These are phyloP conservation scores for Zaprionus ghesquierei DNA, from an alignment of 1,140 invertebrate genomes.

Conservation along the genomic window DNA sequence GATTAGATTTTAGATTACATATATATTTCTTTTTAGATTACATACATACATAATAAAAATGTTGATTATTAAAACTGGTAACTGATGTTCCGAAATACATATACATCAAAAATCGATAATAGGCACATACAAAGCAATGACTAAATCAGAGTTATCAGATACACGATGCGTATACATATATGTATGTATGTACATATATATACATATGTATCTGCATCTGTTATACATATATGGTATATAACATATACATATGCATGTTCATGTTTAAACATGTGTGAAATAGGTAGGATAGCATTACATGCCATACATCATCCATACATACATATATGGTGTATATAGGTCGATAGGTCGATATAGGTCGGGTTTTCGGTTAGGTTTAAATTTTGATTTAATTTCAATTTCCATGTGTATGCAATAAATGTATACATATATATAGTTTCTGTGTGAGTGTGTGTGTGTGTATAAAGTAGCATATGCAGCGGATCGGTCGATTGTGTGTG, in stretches of 20 bases:
- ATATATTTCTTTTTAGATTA: conserved; percentile 35
- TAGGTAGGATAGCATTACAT: conserved; percentile 8
- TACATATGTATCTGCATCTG: neutral
- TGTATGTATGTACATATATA: conserved; percentile 12
- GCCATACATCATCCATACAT: conserved; percentile 1
- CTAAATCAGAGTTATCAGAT: conserved; percentile 69
- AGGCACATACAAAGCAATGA: conserved; percentile 78
- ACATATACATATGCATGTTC: conserved; percentile 8
- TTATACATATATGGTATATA: conserved; percentile 13
- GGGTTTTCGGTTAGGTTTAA: conserved; percentile 29
- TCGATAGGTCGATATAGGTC: conserved; percentile 13
- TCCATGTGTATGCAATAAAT: conserved; percentile 12
- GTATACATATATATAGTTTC: conserved; percentile 1
- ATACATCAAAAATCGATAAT: conserved; percentile 74
- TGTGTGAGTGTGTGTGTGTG: neutral
- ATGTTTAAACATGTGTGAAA: neutral
- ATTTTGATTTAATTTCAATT: conserved; percentile 44
- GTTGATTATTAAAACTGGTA: conserved; percentile 57
- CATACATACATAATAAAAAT: conserved; percentile 55
- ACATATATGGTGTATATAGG: conserved; percentile 16
- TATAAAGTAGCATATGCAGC: conserved; percentile 4
- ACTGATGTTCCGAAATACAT: conserved; percentile 61
- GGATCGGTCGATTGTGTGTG: conserved; percentile 8
- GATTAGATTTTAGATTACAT: conserved; percentile 43
- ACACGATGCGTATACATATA: conserved; percentile 29